Evolutionary conservation across 23 tunicate genomes (phyloP).

Genomic region (Trididemnum miniatum): DNA sequence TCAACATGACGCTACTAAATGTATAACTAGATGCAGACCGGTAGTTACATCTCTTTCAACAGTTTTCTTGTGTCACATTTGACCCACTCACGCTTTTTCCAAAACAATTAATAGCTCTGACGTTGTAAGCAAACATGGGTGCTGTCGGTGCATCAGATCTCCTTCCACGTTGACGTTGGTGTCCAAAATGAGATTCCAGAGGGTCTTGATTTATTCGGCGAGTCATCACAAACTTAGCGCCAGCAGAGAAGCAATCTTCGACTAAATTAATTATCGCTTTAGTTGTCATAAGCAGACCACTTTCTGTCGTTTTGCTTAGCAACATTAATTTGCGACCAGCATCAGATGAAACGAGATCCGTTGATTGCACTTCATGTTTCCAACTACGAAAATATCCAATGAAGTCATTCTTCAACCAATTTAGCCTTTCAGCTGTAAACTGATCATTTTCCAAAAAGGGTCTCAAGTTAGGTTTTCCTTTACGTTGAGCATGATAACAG

Average conservation of each 20-base stretch:
- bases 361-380: conserved; percentile 2
- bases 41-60: too few species aligned
- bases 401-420: background rate
- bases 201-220: conserved; percentile 18
- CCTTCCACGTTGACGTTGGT: conserved; percentile 17
- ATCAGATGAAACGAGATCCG: background rate
- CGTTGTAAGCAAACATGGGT: background rate
- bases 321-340: background rate
- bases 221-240: conserved; percentile 1
- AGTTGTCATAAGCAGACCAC: conserved; percentile 1
- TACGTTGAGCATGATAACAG: background rate
- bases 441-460: background rate
- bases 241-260: conserved; percentile 5
- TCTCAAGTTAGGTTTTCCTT: background rate
- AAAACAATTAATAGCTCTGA: too few species aligned
- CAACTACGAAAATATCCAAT: background rate
- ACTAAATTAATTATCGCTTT: conserved; percentile 1
- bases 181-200: conserved; percentile 10
- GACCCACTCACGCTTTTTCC: too few species aligned
- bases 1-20: too few species aligned
- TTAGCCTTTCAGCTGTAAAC: background rate
- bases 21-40: too few species aligned
- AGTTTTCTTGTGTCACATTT: too few species aligned
- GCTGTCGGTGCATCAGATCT: conserved; percentile 17
- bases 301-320: background rate